Base-by-base conservation (phyloP, 2,113 vertebrate species). In the Grantiella picta region DNA sequence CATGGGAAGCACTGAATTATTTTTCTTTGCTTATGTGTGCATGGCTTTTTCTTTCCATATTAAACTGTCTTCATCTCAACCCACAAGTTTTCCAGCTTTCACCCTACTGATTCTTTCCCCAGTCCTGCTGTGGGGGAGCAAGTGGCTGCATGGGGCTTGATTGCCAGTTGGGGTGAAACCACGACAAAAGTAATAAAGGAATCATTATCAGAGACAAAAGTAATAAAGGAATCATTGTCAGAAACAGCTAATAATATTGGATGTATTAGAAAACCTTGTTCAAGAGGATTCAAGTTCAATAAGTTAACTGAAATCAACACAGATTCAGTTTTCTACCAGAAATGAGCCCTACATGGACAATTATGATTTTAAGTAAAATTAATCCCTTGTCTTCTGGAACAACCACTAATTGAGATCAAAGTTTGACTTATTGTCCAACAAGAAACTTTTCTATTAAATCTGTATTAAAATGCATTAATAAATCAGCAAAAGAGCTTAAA, bases 401-500 rank as follows among this genome's bases (percentile, higher is more conserved):
- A 82, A 64, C 29, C 47, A 47, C 38, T 89, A 90, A 79, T n/a
- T 57, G 35, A 47, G 31, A 92, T 64, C 31, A 92, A 92, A 92
- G 82, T 50, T 75, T 65, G 33, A 89, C 23, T 49, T 81, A 29
- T 1, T 84, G 57, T 86, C 36, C 49, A 54, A 50, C 12, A n/a
- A 52, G 36, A 2, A 90, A 93, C 84, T 96, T 96, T 95, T 93
- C 40, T 57, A 94, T 83, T 89, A 91, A 90, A 64, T 86, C 60
- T 78, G 59, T 44, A 90, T 88, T 87, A 83, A 96, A 90, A 95
- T 93, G 29, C 36, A 85, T 68, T 86, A 77, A 87, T 84, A 93
- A 95, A 94, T 89, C 78, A 92, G 89, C 86, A 96, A 96, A 40
- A 92, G 81, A 95, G 81, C 80, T 96, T 93, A 86, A 94, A 94